These are phyloP conservation scores for Merodon equestris DNA, from an alignment of 2,888 invertebrate genomes.

Conservation along the genomic window DNA sequence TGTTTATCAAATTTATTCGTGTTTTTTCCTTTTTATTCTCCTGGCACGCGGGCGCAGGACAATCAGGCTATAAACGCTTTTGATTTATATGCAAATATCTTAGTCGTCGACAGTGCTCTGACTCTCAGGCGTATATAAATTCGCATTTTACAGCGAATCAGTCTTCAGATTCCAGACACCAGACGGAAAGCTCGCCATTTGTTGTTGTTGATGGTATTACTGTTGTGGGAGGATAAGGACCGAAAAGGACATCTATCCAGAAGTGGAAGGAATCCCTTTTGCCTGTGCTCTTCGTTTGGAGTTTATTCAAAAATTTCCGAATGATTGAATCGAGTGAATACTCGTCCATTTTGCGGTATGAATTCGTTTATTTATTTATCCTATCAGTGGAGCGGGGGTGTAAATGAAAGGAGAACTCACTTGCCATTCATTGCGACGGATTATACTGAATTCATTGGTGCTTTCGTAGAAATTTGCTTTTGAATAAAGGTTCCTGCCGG, in stretches of 20 bases:
- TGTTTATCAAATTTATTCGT: constrained; percentile 66
- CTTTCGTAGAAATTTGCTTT: too few relatives aligned
- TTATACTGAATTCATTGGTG: constrained; percentile 10
- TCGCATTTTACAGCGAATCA: constrained; percentile 25
- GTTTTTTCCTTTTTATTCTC: constrained; percentile 31
- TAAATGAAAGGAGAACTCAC: constrained; percentile 6
- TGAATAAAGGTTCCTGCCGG: too few relatives aligned
- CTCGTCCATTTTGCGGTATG: constrained; percentile 57
- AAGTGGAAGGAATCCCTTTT: constrained; percentile 35
- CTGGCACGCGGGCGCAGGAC: constrained; percentile 33
- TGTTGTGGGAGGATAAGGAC: constrained; percentile 32
- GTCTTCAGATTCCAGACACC: constrained; percentile 25
- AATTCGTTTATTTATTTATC: constrained; percentile 52
- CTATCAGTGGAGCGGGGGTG: background rate
- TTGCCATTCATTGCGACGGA: constrained; percentile 39
- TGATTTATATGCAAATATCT: constrained; percentile 68
- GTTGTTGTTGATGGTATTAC: constrained; percentile 8
- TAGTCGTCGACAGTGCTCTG: constrained; percentile 26
- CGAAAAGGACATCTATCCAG: background rate
- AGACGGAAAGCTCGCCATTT: constrained; percentile 6
- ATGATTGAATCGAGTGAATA: constrained; percentile 64
- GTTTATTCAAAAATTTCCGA: constrained; percentile 45
- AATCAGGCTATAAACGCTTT: constrained; percentile 67
- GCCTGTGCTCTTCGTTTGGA: background rate
- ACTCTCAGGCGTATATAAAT: constrained; percentile 31